Evolutionary conservation across 2,797 vertebrate species (phyloP).

Genomic region (Tachyglossus aculeatus): DNA sequence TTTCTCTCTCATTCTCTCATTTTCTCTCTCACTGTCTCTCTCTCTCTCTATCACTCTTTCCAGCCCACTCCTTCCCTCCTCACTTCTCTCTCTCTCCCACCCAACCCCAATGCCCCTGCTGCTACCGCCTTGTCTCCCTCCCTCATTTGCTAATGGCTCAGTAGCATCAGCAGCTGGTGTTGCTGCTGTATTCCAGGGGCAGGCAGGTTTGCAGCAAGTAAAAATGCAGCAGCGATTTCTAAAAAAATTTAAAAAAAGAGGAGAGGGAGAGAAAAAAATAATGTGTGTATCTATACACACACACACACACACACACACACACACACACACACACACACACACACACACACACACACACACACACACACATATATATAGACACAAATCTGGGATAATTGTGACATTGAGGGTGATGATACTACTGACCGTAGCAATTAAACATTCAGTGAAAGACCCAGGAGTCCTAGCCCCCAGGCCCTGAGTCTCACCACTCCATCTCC

Average conservation of each 20-base stretch:
- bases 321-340: too few relatives aligned
- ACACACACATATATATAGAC: too few relatives aligned
- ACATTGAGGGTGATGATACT: not conserved
- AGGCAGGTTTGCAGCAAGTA: constrained; percentile 1
- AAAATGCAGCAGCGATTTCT: not conserved
- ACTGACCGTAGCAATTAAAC: too few relatives aligned
- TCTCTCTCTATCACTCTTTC: not conserved
- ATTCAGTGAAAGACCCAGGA: too few relatives aligned
- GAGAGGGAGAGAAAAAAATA: not conserved
- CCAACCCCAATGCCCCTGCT: not conserved
- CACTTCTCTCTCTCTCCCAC: not conserved
- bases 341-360: too few relatives aligned
- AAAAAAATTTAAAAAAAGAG: too few relatives aligned
- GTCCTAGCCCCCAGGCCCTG: too few relatives aligned
- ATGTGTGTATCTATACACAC: too few relatives aligned
- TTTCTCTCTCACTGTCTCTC: not conserved
- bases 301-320: too few relatives aligned
- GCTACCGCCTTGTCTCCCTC: not conserved
- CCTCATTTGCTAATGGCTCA: constrained; percentile 13
- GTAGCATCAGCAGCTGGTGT: not conserved
- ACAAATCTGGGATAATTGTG: constrained; percentile 21
- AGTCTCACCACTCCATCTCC: too few relatives aligned
- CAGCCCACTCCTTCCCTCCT: not conserved
- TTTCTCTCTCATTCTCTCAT: not conserved
- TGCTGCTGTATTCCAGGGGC: constrained; percentile 9